A percentile compares a stretch with the other conserved stretches of the same genome.
These are phyloP conservation scores for Hydra vulgaris DNA, from an alignment of 30 jellyfish, hydroid and myxozoan genomes.

Conservation along the genomic window DNA sequence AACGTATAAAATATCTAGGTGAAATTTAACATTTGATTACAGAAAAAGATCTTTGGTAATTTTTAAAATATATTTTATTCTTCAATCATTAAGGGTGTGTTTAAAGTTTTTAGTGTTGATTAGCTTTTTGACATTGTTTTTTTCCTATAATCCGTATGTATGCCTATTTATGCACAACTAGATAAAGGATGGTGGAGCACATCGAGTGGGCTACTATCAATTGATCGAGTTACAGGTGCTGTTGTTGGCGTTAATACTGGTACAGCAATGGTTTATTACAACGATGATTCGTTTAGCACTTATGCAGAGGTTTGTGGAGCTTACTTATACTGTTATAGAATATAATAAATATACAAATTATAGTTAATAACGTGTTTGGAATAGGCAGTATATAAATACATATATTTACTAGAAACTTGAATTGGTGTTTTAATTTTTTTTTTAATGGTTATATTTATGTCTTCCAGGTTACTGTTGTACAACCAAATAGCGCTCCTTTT, in stretches of 20 bases:
- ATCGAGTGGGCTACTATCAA: constrained; percentile 14
- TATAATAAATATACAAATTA: too few relatives aligned
- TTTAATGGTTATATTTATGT: neutral
- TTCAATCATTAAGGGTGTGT: too few relatives aligned
- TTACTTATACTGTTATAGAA: neutral
- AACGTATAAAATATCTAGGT: too few relatives aligned
- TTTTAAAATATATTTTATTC: too few relatives aligned
- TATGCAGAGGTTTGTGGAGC: constrained; percentile 25
- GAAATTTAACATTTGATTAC: too few relatives aligned
- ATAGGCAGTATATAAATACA: too few relatives aligned
- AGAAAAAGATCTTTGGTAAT: too few relatives aligned
- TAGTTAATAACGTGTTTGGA: too few relatives aligned
- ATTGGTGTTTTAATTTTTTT: neutral
- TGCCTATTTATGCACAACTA: too few relatives aligned
- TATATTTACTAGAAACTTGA: neutral
- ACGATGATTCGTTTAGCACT: neutral
- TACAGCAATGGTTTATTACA: constrained; percentile 18
- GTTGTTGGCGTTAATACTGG: constrained; percentile 23
- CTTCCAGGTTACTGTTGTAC: constrained; percentile 16
- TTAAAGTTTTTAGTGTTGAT: too few relatives aligned
- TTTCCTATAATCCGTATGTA: neutral
- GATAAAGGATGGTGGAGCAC: constrained; percentile 29
- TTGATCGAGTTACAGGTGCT: constrained; percentile 18
- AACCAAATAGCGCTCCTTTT: constrained; percentile 11
- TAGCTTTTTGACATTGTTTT: neutral